Evolutionary conservation across 2,113 vertebrate species (phyloP).

Genomic region (Corythaixoides concolor): DNA sequence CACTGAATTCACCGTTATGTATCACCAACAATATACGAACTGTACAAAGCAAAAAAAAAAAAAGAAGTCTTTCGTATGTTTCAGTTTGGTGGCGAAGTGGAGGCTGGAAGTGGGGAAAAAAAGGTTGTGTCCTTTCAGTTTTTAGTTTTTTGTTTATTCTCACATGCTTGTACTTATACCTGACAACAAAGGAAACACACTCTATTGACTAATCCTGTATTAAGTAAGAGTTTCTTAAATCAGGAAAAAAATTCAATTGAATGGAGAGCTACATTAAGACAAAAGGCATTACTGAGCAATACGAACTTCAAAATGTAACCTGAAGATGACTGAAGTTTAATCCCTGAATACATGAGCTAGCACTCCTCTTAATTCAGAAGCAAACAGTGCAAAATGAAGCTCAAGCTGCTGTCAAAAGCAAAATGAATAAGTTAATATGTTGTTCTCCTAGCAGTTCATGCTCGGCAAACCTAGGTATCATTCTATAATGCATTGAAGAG

Average conservation of each 20-base stretch:
- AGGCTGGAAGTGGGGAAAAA: background rate
- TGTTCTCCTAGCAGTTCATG: background rate
- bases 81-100: background rate
- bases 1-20: background rate
- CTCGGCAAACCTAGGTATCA: background rate
- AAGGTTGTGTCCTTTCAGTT: background rate
- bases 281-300: background rate
- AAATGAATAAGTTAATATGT: background rate
- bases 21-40: background rate
- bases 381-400: background rate
- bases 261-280: background rate
- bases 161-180: background rate
- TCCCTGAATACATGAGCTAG: background rate
- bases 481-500: background rate
- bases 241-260: background rate
- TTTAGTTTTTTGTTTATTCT: background rate
- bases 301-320: fast-evolving
- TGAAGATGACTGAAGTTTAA: background rate
- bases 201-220: background rate
- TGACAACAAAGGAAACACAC: background rate
- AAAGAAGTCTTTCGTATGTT: fast-evolving
- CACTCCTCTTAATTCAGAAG: background rate
- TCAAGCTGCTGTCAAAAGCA: background rate
- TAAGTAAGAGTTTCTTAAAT: background rate
- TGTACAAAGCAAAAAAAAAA: background rate